A percentile compares a stretch with the other conserved stretches of the same genome.
Evolutionary conservation across 2,113 vertebrate species (phyloP).

Genomic region (Atractosteus spatula): DNA sequence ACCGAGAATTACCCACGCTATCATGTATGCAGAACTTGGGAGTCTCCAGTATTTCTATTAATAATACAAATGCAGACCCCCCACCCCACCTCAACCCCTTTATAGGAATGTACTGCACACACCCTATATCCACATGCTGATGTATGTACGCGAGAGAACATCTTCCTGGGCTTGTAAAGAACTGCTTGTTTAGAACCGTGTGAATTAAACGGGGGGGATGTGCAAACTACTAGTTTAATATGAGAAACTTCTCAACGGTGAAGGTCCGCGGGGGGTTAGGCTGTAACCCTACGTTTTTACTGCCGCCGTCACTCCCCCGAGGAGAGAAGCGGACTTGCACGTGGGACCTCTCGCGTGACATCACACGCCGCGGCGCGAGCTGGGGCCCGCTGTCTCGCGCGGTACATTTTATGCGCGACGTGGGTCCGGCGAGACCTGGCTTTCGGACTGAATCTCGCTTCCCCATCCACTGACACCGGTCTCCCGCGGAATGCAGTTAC

Average conservation of each 20-base stretch:
- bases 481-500: slow-evolving; percentile 47
- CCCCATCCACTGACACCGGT: slow-evolving; percentile 37
- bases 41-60: too few relatives aligned
- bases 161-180: too few relatives aligned
- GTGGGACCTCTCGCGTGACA: slow-evolving; percentile 3
- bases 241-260: neutral
- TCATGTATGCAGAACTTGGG: too few relatives aligned
- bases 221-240: neutral
- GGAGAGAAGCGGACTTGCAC: neutral
- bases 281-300: neutral
- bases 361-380: slow-evolving; percentile 23
- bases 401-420: slow-evolving; percentile 39
- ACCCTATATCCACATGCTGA: too few relatives aligned
- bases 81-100: too few relatives aligned
- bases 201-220: neutral
- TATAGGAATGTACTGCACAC: too few relatives aligned
- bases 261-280: neutral
- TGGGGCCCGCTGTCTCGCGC: slow-evolving; percentile 45
- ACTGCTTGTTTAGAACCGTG: too few relatives aligned
- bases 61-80: too few relatives aligned
- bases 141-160: too few relatives aligned
- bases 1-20: too few relatives aligned
- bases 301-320: neutral
- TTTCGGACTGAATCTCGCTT: slow-evolving; percentile 52
- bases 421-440: slow-evolving; percentile 37